Evolutionary conservation across 2,113 vertebrate genomes (phyloP), one percentile per base, ranked within the genome.

Genomic region (Hymenochirus boettgeri): DNA sequence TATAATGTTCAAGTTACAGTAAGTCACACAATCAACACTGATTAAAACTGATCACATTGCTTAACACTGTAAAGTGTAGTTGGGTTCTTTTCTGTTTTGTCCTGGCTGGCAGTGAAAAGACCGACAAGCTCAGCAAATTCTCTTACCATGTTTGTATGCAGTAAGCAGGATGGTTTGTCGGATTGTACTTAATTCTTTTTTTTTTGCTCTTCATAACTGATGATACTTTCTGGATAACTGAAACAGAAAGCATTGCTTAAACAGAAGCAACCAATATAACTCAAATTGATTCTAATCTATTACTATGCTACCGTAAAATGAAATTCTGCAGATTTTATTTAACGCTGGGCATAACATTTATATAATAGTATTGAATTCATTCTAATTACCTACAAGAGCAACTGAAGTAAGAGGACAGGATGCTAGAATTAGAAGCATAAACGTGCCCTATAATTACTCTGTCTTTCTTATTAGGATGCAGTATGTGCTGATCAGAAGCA

Each of bases 361-460:
- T 48, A 56, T 55, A 57, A 39, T 46, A 39, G 51, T 58, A 66
- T 59, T 59, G n/a, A 58, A 66, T 66, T 59, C 29, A 26, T 52
- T 66, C 64, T 66, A 59, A 66, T 66, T 66, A 66, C 15, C 33
- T 26, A 24, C 27, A 58, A 61, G 51, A 58, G 29, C 29, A 26
- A 15, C 45, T 57, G 37, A 27, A 46, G 48, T 58, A 66, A 61
- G 47, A 48, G 26, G 25, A 48, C 11, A 52, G 19, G 9, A 33
- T 66, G 22, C 63, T 57, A 66, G 63, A 66, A 59, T 66, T 58
- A 59, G 64, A 58, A 13, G 21, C 55, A 66, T 66, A 56, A 58
- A 51, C 51, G 46, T 59, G 55, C 55, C 64, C 29, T 66, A 52
- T 52, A 66, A 66, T 66, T 66, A 59, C n/a, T 50, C 50, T 66